Base-by-base conservation (phyloP, 2,888 invertebrate genomes). In the Trichopria drosophilae region DNA sequence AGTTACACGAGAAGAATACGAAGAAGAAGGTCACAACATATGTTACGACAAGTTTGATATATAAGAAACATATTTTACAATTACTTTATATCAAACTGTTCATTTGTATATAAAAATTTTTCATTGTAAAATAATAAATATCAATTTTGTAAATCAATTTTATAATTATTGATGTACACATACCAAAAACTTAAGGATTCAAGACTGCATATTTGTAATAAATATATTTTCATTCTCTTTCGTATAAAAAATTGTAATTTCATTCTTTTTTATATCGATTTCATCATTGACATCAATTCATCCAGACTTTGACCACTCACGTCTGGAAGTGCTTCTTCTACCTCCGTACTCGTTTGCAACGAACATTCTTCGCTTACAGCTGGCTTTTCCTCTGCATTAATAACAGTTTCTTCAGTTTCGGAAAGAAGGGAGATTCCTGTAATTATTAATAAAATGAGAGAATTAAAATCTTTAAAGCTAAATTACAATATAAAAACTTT, bases 251-350 rank as follows among this genome's bases (percentile, higher is more conserved):
- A 40, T 36, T 18, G 32, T 16, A 28, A 16, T 22, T n/a, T n/a
- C n/a, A n/a, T n/a, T n/a, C n/a, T n/a, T n/a, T n/a, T n/a, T 84
- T 82, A 94, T 73, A 94, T 85, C 15, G 85, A 81, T 78, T 94
- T 93, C 90, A 96, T 89, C 77, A 92, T 87, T 54, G 87, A 87
- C 91, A 94, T 94, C 55, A 97, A 80, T 44, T 95, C 93, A 50
- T 95, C 95, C 42, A 97, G 80, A 57, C 87, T 89, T 3, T 84
- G 76, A 51, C 82, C 84, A 51, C 62, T 65, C 0, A 78, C 77
- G 26, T 80, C 79, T 0, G 80, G 78, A 34, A 78, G 77, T 6
- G 77, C 77, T 9, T 75, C 78, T 1, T 77, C 75, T 10, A 77
- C 77, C 61, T 79, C 78, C 1, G 75, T 36, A n/a, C n/a, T n/a